Base-by-base conservation (phyloP, 2,888 invertebrate genomes). In the Callyntrura guangdongensis region DNA sequence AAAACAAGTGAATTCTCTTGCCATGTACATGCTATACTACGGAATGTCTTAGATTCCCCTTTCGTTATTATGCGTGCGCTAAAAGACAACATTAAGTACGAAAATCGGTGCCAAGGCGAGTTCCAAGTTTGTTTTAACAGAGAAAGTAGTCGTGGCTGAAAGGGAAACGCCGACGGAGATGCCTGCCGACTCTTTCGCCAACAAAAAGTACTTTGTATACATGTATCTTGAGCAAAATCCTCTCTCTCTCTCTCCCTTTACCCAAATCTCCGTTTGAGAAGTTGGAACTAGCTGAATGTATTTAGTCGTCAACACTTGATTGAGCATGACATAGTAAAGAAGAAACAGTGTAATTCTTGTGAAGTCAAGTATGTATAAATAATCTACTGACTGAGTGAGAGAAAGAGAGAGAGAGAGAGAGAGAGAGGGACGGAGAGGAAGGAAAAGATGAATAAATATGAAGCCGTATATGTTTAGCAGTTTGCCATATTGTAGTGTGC, bases 241-340 rank as follows among this genome's bases (percentile, higher is more conserved):
- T 45, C 49, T 74, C 45, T 49, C 36, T 74, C 72, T 20, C n/a
- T 69, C 11, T 74, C 72, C 0, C n/a, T 36, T 2, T n/a, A 6
- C 36, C 36, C 3, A 36, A 36, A 36, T 36, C 27, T 69, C 17
- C 45, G 2, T 49, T 12, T 20, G 12, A 82, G 45, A 61, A 59
- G 64, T 67, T 56, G 77, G 61, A 86, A 85, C 49, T 59, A 53
- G 85, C 49, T 61, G 64, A 82, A 88, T 69, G 81, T 47, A 88
- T 85, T 86, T 82, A 87, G 87, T 91, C 89, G 91, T 85, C 92
- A 90, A 91, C 93, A 92, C 93, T 94, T 94, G 94, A 94, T 94
- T 93, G 92, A 93, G 93, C 92, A 92, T 89, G 91, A 91, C 91
- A 91, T 53, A 61, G 72, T 47, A 59, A 77, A 77, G 69, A 69